phyloP scores from a whole-genome alignment of 2,888 invertebrate species.

The Clitarchus hookeri region DNA sequence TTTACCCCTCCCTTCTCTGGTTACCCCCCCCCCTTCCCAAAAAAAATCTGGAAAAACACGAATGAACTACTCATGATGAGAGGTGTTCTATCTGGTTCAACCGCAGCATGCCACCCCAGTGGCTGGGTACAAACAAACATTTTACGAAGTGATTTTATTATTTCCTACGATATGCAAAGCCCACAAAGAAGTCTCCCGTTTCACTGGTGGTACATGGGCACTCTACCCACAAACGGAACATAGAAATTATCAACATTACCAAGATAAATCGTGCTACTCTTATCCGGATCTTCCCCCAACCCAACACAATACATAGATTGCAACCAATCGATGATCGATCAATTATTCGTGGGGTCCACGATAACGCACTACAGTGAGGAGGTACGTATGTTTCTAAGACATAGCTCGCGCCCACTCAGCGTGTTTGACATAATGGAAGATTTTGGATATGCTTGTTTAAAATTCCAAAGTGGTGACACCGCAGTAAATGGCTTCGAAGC shows the following conservation, averaged over 20 bases:
- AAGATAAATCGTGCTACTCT: slow-evolving; percentile 43
- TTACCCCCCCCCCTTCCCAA: too few relatives aligned
- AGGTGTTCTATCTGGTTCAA: too few relatives aligned
- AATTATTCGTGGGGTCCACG: background rate
- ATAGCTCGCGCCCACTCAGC: too few relatives aligned
- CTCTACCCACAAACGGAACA: slow-evolving; percentile 46
- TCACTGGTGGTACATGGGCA: slow-evolving; percentile 46
- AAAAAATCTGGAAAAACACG: too few relatives aligned
- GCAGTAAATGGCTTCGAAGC: too few relatives aligned
- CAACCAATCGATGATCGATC: slow-evolving; percentile 22
- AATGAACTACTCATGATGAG: too few relatives aligned
- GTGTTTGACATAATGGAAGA: too few relatives aligned
- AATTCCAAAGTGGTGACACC: too few relatives aligned
- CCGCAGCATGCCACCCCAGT: slow-evolving; percentile 40
- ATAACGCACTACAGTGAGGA: too few relatives aligned
- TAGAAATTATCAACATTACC: slow-evolving; percentile 42
- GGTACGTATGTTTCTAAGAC: too few relatives aligned
- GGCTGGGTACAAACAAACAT: slow-evolving; percentile 43
- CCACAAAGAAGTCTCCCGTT: slow-evolving; percentile 38
- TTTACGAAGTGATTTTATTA: slow-evolving; percentile 45
- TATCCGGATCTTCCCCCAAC: slow-evolving; percentile 31
- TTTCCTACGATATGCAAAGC: slow-evolving; percentile 42
- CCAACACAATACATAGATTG: background rate
- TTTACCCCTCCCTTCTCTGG: too few relatives aligned
- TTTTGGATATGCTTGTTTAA: too few relatives aligned